Evolutionary conservation across 2,797 vertebrate species (phyloP), one percentile per base, ranked within the genome.

Genomic region (Manis crassicaudata): DNA sequence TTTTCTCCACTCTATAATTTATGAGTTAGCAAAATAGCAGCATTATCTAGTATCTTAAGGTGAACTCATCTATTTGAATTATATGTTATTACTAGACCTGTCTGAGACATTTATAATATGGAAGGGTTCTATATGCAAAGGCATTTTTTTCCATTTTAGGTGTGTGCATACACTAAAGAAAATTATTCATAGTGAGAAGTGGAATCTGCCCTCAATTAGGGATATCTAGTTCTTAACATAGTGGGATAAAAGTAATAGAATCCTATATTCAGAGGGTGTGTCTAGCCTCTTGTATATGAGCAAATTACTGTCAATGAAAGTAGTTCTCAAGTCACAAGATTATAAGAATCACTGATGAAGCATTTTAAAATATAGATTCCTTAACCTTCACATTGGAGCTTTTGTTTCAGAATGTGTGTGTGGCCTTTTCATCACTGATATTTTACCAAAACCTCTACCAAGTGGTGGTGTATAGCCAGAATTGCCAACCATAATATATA

Each of bases 11-110:
- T 65, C 32, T 82, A 40, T 85, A 50, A 90, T 91, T 92, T 79
- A 52, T 58, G 35, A 32, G 5, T 92, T 79, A 87, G 23, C 7
- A 88, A 77, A 92, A 82, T 72, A 63, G 35, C 37, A 81, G 1
- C 46, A 35, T 37, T 32, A 92, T 76, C 35, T 86, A 60, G 77
- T 84, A 67, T 62, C 11, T 82, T 52, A 65, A 72, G 21, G 25
- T 94, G 58, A 88, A 65, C 40, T 92, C 65, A 86, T 75, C n/a
- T 90, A 32, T 92, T 88, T 88, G 93, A 90, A 92, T 95, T 96
- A n/a, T 76, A 58, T 90, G 16, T 75, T 90, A 92, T 80, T 94
- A 43, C 7, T 16, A 94, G 25, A 25, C 43, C 73, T 95, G 50
- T 40, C 0, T 21, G 35, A 88, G 67, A 70, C 25, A 81, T 88